These are phyloP conservation scores for Fragum whitleyi DNA, from an alignment of 2,888 invertebrate genomes.

Conservation along the genomic window DNA sequence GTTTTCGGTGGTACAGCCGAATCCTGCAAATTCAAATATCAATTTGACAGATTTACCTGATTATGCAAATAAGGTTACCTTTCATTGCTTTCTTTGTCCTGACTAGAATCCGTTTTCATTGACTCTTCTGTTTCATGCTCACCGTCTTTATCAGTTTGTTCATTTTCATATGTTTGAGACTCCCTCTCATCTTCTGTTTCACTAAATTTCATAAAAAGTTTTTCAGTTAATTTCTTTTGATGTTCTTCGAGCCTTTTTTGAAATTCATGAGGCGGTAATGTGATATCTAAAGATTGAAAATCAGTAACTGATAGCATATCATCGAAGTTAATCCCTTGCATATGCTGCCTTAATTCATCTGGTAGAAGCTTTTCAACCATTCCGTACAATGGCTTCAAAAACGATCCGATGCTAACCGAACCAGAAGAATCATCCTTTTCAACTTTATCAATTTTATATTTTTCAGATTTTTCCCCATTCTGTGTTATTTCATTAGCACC, in stretches of 20 bases:
- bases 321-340: not conserved
- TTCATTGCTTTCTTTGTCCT: too few relatives aligned
- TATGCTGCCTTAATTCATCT: not conserved
- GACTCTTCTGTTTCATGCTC: not conserved
- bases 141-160: too few relatives aligned
- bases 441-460: not conserved
- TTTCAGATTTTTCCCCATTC: not conserved
- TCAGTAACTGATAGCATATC: not conserved
- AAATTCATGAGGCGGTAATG: not conserved
- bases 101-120: too few relatives aligned
- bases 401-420: not conserved
- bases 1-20: too few relatives aligned
- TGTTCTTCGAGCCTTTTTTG: not conserved
- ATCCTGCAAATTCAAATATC: too few relatives aligned
- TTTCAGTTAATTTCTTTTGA: not conserved
- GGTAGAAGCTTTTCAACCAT: not conserved
- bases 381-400: not conserved
- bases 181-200: not conserved
- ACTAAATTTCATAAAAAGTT: not conserved
- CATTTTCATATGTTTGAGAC: not conserved
- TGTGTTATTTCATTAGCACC: not conserved
- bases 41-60: too few relatives aligned
- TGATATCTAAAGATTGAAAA: not conserved
- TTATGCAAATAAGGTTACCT: too few relatives aligned
- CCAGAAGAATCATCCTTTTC: not conserved